Evolutionary conservation across 2,113 vertebrate species (phyloP).

Genomic region (Gadus macrocephalus): DNA sequence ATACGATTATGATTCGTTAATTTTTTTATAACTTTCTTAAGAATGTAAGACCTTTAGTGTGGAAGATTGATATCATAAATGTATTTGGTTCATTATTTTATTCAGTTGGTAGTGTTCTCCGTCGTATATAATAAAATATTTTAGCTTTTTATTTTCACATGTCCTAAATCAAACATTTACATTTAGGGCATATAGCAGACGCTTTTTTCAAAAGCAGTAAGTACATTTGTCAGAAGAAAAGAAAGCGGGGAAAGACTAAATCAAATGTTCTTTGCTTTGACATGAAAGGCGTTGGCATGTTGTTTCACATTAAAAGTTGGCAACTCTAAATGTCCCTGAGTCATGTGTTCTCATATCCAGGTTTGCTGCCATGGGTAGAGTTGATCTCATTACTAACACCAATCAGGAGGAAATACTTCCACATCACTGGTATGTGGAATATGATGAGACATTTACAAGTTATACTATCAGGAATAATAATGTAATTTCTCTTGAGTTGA

Average conservation of each 20-base stretch:
- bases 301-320: constrained; percentile 46
- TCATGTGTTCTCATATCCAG: constrained; percentile 53
- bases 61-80: constrained; percentile 22
- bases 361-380: constrained; percentile 55
- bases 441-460: no score
- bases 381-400: constrained; percentile 65
- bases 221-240: constrained; percentile 32
- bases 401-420: constrained; percentile 10
- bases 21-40: not conserved
- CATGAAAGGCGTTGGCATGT: constrained; percentile 37
- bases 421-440: no score
- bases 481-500: no score
- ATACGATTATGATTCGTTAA: constrained; percentile 38
- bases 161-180: constrained; percentile 41
- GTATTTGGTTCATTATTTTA: constrained; percentile 45
- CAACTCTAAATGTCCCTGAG: constrained; percentile 51
- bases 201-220: constrained; percentile 3
- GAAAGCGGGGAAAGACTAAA: constrained; percentile 14
- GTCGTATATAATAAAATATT: constrained; percentile 49
- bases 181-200: constrained; percentile 24
- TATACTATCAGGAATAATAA: no score
- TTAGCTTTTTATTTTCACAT: constrained; percentile 14
- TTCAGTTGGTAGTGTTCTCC: constrained; percentile 39
- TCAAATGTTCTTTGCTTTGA: constrained; percentile 31
- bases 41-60: not conserved